phyloP scores from a whole-genome alignment of 2,888 invertebrate species.

The Agriopis marginaria region DNA sequence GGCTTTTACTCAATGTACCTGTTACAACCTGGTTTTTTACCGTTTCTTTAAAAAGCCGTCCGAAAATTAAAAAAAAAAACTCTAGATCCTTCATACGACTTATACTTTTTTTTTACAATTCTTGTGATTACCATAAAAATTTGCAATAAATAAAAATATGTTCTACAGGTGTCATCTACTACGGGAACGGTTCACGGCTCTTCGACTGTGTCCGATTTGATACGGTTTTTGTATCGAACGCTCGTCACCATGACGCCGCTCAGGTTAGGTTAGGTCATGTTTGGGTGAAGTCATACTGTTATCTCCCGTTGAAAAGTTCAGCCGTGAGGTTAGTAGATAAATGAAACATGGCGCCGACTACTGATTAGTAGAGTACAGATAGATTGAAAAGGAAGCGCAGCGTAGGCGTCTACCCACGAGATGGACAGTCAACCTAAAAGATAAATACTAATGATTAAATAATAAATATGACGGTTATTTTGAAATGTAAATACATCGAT shows the following conservation, averaged over 20 bases:
- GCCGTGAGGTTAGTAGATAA: constrained; percentile 30
- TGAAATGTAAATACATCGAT: not conserved
- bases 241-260: constrained; percentile 64
- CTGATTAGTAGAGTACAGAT: not conserved
- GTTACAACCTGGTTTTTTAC: no score
- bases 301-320: constrained; percentile 35
- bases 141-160: not conserved
- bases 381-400: no score
- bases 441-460: no score
- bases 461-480: not conserved
- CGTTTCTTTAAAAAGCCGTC: no score
- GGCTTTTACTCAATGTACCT: no score
- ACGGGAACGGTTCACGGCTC: not conserved
- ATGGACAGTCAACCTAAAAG: no score
- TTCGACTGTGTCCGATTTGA: constrained; percentile 72
- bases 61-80: no score
- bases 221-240: constrained; percentile 71
- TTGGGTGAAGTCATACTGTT: constrained; percentile 44
- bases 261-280: constrained; percentile 69
- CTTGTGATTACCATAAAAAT: no score
- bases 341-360: not conserved
- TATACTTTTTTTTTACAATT: no score
- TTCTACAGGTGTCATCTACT: not conserved
- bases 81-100: no score
- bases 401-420: no score